Percentiles rank a stretch among this genome's conserved stretches.
These are phyloP conservation scores for Trichoplax adhaerens DNA, from an alignment of 37 sponge, comb jelly and placozoan species.

Conservation along the genomic window DNA sequence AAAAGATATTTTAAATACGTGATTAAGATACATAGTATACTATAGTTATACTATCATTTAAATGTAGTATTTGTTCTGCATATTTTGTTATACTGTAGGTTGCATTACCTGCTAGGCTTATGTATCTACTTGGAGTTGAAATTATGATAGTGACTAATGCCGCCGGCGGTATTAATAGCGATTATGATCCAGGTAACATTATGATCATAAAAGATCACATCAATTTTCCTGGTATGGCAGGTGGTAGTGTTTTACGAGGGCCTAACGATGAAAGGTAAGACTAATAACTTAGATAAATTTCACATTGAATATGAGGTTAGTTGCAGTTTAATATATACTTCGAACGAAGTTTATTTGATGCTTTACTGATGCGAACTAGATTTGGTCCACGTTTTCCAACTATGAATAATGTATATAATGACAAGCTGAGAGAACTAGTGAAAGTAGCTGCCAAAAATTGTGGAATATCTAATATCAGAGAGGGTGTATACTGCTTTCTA, in stretches of 20 bases:
- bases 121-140: conserved; percentile 78
- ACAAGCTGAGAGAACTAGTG: conserved; percentile 27
- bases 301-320: too few species aligned
- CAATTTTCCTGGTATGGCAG: conserved; percentile 69
- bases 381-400: conserved; percentile 69
- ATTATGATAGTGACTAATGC: conserved; percentile 88
- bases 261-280: conserved; percentile 58
- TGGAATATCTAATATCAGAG: conserved; percentile 14
- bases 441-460: conserved; percentile 38
- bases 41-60: too few species aligned
- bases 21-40: too few species aligned
- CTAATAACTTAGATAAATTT: too few species aligned
- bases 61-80: too few species aligned
- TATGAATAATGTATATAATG: conserved; percentile 56
- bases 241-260: conserved; percentile 77
- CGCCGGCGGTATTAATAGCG: conserved; percentile 69
- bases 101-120: conserved; percentile 68
- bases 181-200: conserved; percentile 58
- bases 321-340: too few species aligned
- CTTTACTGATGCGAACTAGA: conserved; percentile 5
- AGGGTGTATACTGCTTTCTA: conserved; percentile 68
- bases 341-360: too few species aligned
- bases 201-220: conserved; percentile 94
- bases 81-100: conserved; percentile 13
- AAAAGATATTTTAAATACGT: too few species aligned